A percentile compares a stretch with the other conserved stretches of the same genome.
Conservation (phyloP, 1,140 invertebrate genomes). For the Drosophila leontia region DNA sequence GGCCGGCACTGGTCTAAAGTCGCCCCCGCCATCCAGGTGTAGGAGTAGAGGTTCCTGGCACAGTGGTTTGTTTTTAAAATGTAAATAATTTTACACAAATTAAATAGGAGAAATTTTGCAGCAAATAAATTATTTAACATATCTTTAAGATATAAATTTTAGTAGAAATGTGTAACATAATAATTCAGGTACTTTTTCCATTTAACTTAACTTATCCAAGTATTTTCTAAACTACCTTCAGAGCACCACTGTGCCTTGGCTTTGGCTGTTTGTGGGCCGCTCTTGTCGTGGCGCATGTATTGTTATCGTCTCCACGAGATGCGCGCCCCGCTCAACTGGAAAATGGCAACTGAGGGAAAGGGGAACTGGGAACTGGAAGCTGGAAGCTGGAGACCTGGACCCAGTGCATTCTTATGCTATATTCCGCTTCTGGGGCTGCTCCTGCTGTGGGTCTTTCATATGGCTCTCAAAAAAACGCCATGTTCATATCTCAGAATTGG, state of each 20-base stretch:
- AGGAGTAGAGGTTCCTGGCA: slow-evolving; percentile 1
- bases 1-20: slow-evolving; percentile 21
- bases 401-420: slow-evolving; percentile 68
- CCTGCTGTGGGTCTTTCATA: slow-evolving; percentile 49
- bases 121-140: neutral
- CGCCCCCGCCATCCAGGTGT: slow-evolving; percentile 42
- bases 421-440: slow-evolving; percentile 37
- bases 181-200: accelerated
- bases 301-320: slow-evolving; percentile 69
- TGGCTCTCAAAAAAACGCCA: slow-evolving; percentile 59
- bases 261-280: slow-evolving; percentile 16
- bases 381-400: slow-evolving; percentile 5
- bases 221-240: neutral
- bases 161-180: neutral
- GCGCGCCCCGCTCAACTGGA: slow-evolving; percentile 41
- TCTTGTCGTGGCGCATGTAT: slow-evolving; percentile 73
- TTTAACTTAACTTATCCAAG: too few relatives aligned
- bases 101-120: neutral
- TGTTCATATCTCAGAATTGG: slow-evolving; percentile 83
- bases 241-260: slow-evolving; percentile 9
- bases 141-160: neutral
- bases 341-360: neutral
- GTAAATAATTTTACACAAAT: neutral
- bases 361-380: neutral
- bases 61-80: slow-evolving; percentile 4